These are phyloP conservation scores for human DNA, from an alignment of 2,113 vertebrate species.

Conservation along the genomic window GRCh38 chr6:52592501-52593000, in stretches of 20 bases:
- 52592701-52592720: neutral
- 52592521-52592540: neutral
- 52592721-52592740: neutral
- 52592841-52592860: neutral
- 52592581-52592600: neutral
- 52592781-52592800: neutral
- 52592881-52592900: neutral
- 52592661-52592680: neutral
- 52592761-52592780: neutral
- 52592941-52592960: neutral
- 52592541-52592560: neutral
- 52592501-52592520: too few species aligned
- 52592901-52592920: neutral
- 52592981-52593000: too few species aligned
- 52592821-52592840: neutral
- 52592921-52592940: neutral
- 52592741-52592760: neutral
- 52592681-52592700: neutral
- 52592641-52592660: neutral
- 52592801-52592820: neutral
- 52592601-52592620: neutral
- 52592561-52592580: neutral
- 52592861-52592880: neutral
- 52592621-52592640: neutral
- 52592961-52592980: neutral